Conservation (phyloP, 2,888 invertebrate genomes). For the Cheilosia impressa region DNA sequence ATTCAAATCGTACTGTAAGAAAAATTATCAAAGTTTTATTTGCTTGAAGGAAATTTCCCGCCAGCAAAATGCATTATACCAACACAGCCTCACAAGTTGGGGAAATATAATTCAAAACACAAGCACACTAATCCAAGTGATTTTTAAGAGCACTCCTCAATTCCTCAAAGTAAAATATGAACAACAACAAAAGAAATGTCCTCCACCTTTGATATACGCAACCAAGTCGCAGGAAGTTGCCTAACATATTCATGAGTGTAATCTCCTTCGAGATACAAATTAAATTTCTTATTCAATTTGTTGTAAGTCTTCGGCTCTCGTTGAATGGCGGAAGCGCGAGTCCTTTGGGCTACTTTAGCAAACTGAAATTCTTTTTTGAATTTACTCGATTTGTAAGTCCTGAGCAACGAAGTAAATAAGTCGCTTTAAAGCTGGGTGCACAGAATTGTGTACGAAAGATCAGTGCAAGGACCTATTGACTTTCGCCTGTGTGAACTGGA, state of each 20-base stretch:
- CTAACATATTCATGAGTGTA: conserved; percentile 37
- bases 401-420: too few relatives aligned
- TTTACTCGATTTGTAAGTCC: neutral
- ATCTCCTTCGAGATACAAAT: conserved; percentile 34
- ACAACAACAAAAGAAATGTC: neutral
- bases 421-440: too few relatives aligned
- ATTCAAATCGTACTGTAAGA: too few relatives aligned
- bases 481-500: conserved; percentile 1
- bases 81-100: too few relatives aligned
- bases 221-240: neutral
- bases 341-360: conserved; percentile 1
- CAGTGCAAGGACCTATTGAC: neutral
- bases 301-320: neutral
- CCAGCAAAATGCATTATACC: too few relatives aligned
- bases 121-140: neutral
- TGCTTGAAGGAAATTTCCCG: too few relatives aligned
- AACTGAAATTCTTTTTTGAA: neutral
- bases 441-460: neutral
- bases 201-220: neutral
- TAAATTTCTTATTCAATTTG: conserved; percentile 44
- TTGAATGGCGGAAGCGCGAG: neutral
- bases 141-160: neutral
- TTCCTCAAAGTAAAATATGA: neutral
- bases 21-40: too few relatives aligned
- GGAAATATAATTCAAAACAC: neutral